phyloP scores from a whole-genome alignment of 30 jellyfish, hydroid and myxozoan genomes.

The Rhopilema esculentum region DNA sequence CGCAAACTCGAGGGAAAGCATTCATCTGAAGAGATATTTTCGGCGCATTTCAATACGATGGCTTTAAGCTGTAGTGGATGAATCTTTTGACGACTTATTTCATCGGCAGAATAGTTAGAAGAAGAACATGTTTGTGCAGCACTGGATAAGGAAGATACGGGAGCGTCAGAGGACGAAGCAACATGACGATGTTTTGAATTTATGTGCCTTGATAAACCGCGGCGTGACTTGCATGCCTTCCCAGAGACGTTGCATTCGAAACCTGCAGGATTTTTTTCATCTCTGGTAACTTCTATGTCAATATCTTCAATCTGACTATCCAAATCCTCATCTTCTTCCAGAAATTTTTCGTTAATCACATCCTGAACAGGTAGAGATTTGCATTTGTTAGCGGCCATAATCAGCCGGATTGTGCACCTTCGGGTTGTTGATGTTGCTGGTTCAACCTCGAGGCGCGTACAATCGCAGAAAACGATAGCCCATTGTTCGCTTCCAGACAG shows the following conservation, averaged over 20 bases:
- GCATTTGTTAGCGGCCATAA: slow-evolving; percentile 29
- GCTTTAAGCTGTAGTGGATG: no score
- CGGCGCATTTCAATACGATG: slow-evolving; percentile 12
- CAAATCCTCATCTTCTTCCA: slow-evolving; percentile 20
- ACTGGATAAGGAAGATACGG: no score
- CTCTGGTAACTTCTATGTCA: no score
- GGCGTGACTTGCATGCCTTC: slow-evolving; percentile 67
- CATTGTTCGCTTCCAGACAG: no score
- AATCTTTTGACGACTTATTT: no score
- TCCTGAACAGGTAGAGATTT: slow-evolving; percentile 44
- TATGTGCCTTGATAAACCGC: slow-evolving; percentile 51
- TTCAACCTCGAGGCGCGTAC: no score
- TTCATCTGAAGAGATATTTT: slow-evolving; percentile 6
- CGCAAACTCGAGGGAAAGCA: no score
- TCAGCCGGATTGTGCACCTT: no score
- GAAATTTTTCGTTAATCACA: slow-evolving; percentile 40
- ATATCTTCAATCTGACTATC: no score
- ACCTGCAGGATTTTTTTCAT: slow-evolving; percentile 21
- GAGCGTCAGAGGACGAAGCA: background rate
- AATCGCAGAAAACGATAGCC: no score
- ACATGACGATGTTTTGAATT: slow-evolving; percentile 35
- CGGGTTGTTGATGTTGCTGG: slow-evolving; percentile 63
- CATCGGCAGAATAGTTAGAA: no score
- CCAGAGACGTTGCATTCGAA: slow-evolving; percentile 46
- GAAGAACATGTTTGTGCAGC: no score